Conservation (phyloP, 2,797 vertebrate genomes). For the Ara ararauna region DNA sequence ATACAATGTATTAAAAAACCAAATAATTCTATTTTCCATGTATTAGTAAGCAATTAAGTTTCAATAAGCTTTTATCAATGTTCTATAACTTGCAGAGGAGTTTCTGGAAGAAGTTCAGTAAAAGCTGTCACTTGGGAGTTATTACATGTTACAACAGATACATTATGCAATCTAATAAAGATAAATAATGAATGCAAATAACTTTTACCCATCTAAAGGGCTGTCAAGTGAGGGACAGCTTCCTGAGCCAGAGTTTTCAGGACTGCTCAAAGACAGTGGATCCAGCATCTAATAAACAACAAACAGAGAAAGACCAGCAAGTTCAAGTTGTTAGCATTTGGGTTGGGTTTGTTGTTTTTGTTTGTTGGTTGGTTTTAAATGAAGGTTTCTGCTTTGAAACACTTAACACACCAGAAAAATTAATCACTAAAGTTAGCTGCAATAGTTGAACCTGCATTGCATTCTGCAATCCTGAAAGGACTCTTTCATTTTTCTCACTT, state of each 20-base stretch:
- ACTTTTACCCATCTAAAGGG: constrained; percentile 92
- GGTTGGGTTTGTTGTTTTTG: neutral
- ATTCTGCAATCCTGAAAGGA: neutral
- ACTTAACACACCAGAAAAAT: neutral
- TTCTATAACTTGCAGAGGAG: neutral
- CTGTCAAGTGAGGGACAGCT: constrained; percentile 98
- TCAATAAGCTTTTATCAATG: neutral
- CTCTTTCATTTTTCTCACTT: neutral
- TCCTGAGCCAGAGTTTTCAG: constrained; percentile 97
- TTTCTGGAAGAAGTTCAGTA: neutral
- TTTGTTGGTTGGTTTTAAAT: neutral
- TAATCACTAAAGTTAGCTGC: neutral
- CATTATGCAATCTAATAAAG: neutral
- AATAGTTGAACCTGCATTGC: neutral
- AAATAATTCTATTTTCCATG: neutral
- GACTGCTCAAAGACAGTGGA: constrained; percentile 96
- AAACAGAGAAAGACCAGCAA: neutral
- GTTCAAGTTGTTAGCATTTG: neutral
- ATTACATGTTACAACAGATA: neutral
- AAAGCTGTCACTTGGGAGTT: neutral
- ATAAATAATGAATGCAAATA: neutral
- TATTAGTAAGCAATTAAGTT: constrained; percentile 4
- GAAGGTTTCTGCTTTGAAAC: neutral
- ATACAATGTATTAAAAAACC: neutral
- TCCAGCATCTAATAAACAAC: constrained; percentile 90